phyloP scores from a whole-genome alignment of 2,797 vertebrate genomes.

The Varecia variegata region DNA sequence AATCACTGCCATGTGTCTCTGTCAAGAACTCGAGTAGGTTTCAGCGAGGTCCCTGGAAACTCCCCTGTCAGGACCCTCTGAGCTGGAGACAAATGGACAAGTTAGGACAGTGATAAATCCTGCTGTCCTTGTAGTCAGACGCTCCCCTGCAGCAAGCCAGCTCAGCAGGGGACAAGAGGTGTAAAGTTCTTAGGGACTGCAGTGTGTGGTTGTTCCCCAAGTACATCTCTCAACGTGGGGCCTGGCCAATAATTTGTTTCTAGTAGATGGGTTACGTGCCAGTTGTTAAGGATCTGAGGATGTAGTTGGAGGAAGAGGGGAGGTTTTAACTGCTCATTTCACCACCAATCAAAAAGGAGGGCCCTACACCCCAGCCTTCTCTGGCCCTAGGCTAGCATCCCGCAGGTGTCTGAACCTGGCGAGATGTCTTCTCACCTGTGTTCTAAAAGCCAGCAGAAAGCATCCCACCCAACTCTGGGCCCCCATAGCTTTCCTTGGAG shows the following conservation, averaged over 20 bases:
- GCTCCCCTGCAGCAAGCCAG: not conserved
- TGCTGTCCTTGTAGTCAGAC: not conserved
- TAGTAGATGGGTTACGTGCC: not conserved
- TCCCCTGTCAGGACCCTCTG: slow-evolving; percentile 17
- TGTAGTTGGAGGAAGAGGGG: fast-evolving
- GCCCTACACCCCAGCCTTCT: not conserved
- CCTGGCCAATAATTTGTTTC: not conserved
- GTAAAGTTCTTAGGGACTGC: not conserved
- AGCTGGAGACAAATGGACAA: slow-evolving; percentile 60
- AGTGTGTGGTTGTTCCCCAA: not conserved
- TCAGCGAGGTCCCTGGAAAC: slow-evolving; percentile 47
- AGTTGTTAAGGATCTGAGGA: not conserved
- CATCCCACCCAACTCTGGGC: fast-evolving
- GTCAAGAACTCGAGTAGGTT: not conserved
- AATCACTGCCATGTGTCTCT: slow-evolving; percentile 74
- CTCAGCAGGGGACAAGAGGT: fast-evolving
- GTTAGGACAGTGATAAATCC: slow-evolving; percentile 55
- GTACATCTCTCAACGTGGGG: not conserved
- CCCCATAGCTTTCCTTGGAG: not conserved
- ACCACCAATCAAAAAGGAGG: not conserved
- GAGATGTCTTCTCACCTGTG: not conserved
- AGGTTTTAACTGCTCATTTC: not conserved
- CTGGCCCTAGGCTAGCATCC: not conserved
- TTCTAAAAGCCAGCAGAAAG: not conserved
- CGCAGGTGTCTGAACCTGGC: not conserved